phyloP scores from a whole-genome alignment of 2,797 vertebrate species.

The Centropyge bicolor region DNA sequence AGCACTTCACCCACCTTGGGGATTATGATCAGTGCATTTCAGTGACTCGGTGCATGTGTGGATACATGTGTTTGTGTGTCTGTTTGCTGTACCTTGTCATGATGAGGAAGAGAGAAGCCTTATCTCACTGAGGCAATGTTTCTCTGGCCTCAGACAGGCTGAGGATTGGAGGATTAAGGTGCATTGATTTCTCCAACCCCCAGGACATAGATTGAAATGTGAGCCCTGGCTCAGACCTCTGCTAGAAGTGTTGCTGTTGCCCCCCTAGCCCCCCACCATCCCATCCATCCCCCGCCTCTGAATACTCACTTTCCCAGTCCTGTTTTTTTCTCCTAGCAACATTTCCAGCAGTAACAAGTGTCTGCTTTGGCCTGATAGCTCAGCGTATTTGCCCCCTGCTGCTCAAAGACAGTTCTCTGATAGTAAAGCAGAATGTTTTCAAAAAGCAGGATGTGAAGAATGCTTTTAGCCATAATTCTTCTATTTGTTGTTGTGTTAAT shows the following conservation, averaged over 20 bases:
- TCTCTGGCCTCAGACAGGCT: constrained; percentile 68
- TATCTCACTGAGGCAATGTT: constrained; percentile 75
- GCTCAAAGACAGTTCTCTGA: constrained; percentile 59
- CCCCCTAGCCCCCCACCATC: constrained; percentile 8
- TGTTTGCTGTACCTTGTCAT: constrained; percentile 51
- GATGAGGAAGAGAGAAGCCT: constrained; percentile 63
- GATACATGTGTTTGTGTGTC: constrained; percentile 9
- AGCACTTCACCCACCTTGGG: constrained; percentile 33
- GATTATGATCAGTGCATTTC: constrained; percentile 53
- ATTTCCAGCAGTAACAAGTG: constrained; percentile 49
- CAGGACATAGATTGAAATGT: constrained; percentile 78
- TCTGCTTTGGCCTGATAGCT: constrained; percentile 70
- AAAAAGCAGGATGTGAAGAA: constrained; percentile 40
- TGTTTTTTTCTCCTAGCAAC: constrained; percentile 41
- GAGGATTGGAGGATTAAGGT: constrained; percentile 77
- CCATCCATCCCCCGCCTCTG: constrained; percentile 56
- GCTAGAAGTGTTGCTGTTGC: constrained; percentile 31
- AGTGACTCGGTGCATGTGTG: constrained; percentile 30
- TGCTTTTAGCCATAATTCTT: constrained; percentile 26
- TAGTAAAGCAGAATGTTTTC: constrained; percentile 36
- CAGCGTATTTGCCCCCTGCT: constrained; percentile 34
- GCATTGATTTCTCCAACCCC: constrained; percentile 76
- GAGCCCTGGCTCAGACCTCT: constrained; percentile 66
- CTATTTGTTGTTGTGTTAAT: constrained; percentile 29
- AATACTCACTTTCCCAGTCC: constrained; percentile 57